phyloP scores from a whole-genome alignment of 2,113 vertebrate genomes.

The Cyanoderma ruficeps region DNA sequence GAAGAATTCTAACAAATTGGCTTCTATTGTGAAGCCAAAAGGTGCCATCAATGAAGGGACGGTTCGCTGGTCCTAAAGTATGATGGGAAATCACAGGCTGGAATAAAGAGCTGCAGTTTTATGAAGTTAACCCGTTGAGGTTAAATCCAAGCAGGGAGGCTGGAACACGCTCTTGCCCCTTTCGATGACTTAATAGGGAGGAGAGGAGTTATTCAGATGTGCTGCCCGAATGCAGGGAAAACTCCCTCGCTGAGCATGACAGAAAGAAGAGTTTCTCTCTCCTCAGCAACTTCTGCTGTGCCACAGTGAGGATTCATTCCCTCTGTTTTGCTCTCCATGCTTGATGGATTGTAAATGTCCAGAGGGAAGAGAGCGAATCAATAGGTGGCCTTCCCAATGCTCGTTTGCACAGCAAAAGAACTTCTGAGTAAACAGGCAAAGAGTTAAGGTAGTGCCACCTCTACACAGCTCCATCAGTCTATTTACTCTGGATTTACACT shows the following conservation, averaged over 20 bases:
- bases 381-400: constrained; percentile 51
- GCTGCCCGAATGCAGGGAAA: not conserved
- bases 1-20: constrained; percentile 99
- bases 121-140: constrained; percentile 96
- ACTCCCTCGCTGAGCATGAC: not conserved
- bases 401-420: constrained; percentile 39
- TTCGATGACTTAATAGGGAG: not conserved
- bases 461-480: not conserved
- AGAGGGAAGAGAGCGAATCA: constrained; percentile 43
- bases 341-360: constrained; percentile 54
- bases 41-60: constrained; percentile 98
- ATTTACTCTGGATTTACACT: not conserved
- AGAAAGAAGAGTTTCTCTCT: not conserved
- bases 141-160: constrained; percentile 59
- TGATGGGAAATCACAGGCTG: constrained; percentile 90
- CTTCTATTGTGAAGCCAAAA: constrained; percentile 99
- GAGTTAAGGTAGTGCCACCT: not conserved
- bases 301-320: not conserved
- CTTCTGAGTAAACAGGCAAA: constrained; percentile 47
- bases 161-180: not conserved
- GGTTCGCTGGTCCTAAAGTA: constrained; percentile 96
- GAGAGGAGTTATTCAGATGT: not conserved
- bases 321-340: constrained; percentile 13
- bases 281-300: not conserved
- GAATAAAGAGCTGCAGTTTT: constrained; percentile 91